phyloP scores from a whole-genome alignment of 2,888 invertebrate genomes.

The Orthonevra nobilis region DNA sequence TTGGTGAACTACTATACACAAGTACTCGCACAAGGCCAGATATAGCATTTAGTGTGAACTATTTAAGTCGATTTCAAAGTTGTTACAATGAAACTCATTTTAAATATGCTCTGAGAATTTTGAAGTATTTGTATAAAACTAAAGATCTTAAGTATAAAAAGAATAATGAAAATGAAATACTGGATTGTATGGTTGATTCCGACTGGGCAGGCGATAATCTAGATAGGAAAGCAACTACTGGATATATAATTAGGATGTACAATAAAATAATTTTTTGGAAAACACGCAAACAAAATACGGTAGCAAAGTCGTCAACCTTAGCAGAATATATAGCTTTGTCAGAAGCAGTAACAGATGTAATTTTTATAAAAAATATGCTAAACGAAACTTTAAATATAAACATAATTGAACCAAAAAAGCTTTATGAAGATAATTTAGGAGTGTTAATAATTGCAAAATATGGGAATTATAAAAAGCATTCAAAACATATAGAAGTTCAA shows the following conservation, averaged over 20 bases:
- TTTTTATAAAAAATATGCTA: constrained; percentile 66
- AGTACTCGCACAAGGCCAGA: constrained; percentile 72
- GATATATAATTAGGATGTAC: constrained; percentile 75
- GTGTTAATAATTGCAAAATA: constrained; percentile 51
- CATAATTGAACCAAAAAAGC: constrained; percentile 69
- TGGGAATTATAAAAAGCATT: constrained; percentile 37
- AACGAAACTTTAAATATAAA: constrained; percentile 65
- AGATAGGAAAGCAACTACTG: constrained; percentile 71
- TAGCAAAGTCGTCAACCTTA: constrained; percentile 72
- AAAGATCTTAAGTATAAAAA: constrained; percentile 70
- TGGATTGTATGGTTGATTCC: constrained; percentile 74
- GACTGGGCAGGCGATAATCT: constrained; percentile 75
- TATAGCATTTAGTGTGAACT: constrained; percentile 25
- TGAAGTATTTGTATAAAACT: constrained; percentile 72
- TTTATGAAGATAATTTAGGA: constrained; percentile 74
- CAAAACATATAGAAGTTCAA: constrained; percentile 44
- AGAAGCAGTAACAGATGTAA: constrained; percentile 72
- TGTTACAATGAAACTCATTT: constrained; percentile 72
- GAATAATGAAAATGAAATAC: constrained; percentile 42
- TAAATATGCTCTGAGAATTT: constrained; percentile 33
- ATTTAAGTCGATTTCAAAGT: constrained; percentile 75
- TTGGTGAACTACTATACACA: constrained; percentile 74
- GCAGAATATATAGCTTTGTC: constrained; percentile 74
- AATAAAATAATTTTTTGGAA: constrained; percentile 75
- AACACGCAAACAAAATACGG: constrained; percentile 75